Conservation (phyloP, 1,140 invertebrate species). For the Anagrus nilaparvatae region DNA sequence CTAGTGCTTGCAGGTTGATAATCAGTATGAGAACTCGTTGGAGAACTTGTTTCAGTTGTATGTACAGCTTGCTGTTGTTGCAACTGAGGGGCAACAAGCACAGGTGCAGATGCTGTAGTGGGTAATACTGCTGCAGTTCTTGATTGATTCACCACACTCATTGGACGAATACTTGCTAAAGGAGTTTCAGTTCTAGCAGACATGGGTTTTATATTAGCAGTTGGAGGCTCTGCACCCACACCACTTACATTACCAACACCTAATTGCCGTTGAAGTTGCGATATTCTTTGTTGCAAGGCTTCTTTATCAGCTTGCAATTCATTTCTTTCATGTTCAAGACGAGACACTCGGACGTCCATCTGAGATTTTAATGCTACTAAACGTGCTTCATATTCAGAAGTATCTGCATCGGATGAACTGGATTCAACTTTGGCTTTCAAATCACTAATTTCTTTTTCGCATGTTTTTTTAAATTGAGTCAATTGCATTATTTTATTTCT, state of each 20-base stretch:
- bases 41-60: constrained; percentile 43
- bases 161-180: constrained; percentile 83
- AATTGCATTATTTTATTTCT: constrained; percentile 59
- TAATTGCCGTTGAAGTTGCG: constrained; percentile 69
- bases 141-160: constrained; percentile 64
- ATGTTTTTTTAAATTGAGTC: constrained; percentile 53
- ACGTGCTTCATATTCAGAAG: constrained; percentile 47
- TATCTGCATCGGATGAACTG: constrained; percentile 17
- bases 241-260: constrained; percentile 56
- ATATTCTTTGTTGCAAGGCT: constrained; percentile 57
- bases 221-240: constrained; percentile 59
- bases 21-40: constrained; percentile 44
- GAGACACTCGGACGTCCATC: constrained; percentile 58
- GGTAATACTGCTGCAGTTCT: constrained; percentile 72
- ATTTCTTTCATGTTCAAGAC: constrained; percentile 66
- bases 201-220: constrained; percentile 92
- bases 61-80: constrained; percentile 41
- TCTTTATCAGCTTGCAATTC: constrained; percentile 60
- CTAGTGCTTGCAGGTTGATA: constrained; percentile 40
- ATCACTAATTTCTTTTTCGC: constrained; percentile 50
- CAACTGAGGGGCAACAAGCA: constrained; percentile 52
- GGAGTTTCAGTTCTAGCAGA: constrained; percentile 70
- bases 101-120: constrained; percentile 48
- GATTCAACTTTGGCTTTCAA: constrained; percentile 47
- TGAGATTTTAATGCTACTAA: constrained; percentile 57